Conservation (phyloP, 2,113 vertebrate genomes). For the Martes martes region DNA sequence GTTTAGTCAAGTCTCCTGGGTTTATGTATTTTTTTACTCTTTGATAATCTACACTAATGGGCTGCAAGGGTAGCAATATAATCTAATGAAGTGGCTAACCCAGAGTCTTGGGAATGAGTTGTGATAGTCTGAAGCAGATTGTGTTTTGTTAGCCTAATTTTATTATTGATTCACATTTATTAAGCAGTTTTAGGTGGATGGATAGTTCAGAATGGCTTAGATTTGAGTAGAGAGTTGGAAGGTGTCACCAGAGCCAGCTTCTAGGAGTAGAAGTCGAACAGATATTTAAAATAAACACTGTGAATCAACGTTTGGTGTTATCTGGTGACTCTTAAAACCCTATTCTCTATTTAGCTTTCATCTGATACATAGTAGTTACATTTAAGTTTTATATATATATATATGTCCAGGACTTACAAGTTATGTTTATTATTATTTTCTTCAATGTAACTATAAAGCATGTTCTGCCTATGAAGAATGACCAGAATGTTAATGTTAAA, state of each 20-base stretch:
- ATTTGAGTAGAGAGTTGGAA: not conserved
- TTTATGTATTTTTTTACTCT: not conserved
- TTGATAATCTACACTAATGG: slow-evolving; percentile 51
- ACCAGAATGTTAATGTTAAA: slow-evolving; percentile 8
- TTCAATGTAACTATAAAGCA: not conserved
- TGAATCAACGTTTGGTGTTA: not conserved
- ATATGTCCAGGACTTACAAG: not conserved
- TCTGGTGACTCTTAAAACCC: not conserved
- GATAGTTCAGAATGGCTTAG: not conserved
- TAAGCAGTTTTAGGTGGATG: not conserved
- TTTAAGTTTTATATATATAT: not conserved
- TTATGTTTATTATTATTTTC: slow-evolving; percentile 14
- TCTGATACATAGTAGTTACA: not conserved
- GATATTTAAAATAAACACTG: not conserved
- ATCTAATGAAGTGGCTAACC: slow-evolving; percentile 32
- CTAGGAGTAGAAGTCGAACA: not conserved
- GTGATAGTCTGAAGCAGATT: not conserved
- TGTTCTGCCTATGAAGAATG: not conserved
- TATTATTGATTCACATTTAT: slow-evolving; percentile 13
- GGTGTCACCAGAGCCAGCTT: not conserved
- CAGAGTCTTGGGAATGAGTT: slow-evolving; percentile 20
- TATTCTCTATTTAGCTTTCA: slow-evolving; percentile 16
- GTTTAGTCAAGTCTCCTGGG: slow-evolving; percentile 19
- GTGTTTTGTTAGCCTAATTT: slow-evolving; percentile 35
- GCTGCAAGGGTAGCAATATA: not conserved